Percentiles rank a stretch among this genome's conserved stretches.
Evolutionary conservation across 92 coral and sea anemone species (phyloP).

Genomic region (Palythoa grandiflora): DNA sequence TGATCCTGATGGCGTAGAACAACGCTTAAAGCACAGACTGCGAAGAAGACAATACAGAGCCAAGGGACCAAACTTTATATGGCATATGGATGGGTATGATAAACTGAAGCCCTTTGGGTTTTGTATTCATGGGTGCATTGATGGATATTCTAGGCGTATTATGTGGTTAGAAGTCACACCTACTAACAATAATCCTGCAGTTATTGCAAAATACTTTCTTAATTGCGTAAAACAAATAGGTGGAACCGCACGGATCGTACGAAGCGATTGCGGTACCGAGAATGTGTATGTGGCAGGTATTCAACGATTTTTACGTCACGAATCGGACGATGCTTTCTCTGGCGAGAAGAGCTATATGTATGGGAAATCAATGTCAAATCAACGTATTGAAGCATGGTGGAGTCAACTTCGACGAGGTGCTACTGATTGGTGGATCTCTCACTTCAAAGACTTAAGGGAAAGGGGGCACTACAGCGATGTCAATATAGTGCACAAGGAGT

Average conservation of each 20-base stretch:
- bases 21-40: slow-evolving; percentile 53
- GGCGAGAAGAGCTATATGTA: too few species aligned
- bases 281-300: neutral
- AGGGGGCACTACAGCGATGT: too few species aligned
- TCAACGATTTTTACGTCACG: neutral
- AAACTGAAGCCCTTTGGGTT: neutral
- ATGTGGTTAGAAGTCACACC: neutral
- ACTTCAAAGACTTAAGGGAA: too few species aligned
- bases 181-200: slow-evolving; percentile 9
- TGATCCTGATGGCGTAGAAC: neutral
- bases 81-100: slow-evolving; percentile 39
- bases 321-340: too few species aligned
- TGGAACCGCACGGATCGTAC: neutral
- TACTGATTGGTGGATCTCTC: too few species aligned
- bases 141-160: neutral
- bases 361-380: too few species aligned
- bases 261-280: slow-evolving; percentile 2
- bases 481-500: too few species aligned
- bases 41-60: slow-evolving; percentile 32
- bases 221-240: slow-evolving; percentile 17
- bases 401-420: too few species aligned
- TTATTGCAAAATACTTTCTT: neutral
- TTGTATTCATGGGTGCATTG: neutral
- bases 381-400: too few species aligned
- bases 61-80: slow-evolving; percentile 33